Evolutionary conservation across 1,140 invertebrate genomes (phyloP), one percentile per base, ranked within the genome.

Genomic region (Psix sp.): DNA sequence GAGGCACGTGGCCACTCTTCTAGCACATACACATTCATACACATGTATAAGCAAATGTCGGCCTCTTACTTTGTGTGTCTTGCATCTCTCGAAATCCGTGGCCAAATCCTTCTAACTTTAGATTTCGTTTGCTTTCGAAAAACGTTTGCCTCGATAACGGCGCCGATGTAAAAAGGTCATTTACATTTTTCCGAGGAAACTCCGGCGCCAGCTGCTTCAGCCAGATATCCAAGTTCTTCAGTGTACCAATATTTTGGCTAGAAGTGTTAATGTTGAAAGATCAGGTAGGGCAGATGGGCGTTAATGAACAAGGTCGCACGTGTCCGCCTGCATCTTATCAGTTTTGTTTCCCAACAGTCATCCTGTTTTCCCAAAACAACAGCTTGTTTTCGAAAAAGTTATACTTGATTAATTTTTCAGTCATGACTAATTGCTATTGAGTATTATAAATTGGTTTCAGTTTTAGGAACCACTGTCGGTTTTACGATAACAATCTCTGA

Each of bases 1-100:
- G 60, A 82, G 82, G 80, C 85, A 83, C 82, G 83, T 84, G 83
- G 79, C 84, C 67, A 77, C 79, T 70, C 76, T 74, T 66, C 57
- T 51, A 54, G 38, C 51, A 46, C 29, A 48, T 17, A 52, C 20
- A 68, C 20, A 6, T 24, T 39, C 33, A 29, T 40, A 33, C 39
- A n/a, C n/a, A n/a, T n/a, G n/a, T n/a, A n/a, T n/a, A n/a, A n/a
- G n/a, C n/a, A n/a, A n/a, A n/a, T n/a, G n/a, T n/a, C 46, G 45
- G 45, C 43, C 21, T 66, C 54, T 68, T 46, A 56, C 38, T 66
- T 18, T 26, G 26, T 36, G 26, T 42, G 46, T 59, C 5, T 11
- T 13, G 13, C 33, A 40, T 56, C 49, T 52, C 15, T 20, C 16
- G 13, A 38, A 52, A 21, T 51, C 26, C 20, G 51, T 24, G 42